Evolutionary conservation across 2,888 invertebrate species (phyloP).

Genomic region (Hymenopus coronatus): DNA sequence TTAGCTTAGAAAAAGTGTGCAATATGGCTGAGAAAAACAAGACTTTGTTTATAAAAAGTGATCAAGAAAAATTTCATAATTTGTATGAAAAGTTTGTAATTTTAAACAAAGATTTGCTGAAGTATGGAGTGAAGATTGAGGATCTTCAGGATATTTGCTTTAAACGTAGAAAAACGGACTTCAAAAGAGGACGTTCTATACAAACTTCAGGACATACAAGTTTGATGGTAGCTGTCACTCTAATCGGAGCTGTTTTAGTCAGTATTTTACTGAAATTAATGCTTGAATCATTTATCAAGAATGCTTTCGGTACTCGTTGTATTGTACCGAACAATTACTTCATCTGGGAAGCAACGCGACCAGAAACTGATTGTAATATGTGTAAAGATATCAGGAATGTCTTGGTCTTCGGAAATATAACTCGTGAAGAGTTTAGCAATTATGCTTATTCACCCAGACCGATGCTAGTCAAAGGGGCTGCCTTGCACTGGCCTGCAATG

Average conservation of each 20-base stretch:
- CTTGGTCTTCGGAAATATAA: constrained; percentile 65
- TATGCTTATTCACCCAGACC: constrained; percentile 79
- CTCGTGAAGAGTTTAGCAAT: constrained; percentile 63
- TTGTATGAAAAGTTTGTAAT: constrained; percentile 31
- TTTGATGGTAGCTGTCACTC: constrained; percentile 11
- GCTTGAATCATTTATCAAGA: constrained; percentile 40
- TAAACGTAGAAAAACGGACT: constrained; percentile 8
- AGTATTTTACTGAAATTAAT: constrained; percentile 39
- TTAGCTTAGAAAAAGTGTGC: background rate
- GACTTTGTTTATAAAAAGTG: background rate
- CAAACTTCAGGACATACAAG: background rate
- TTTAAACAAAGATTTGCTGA: constrained; percentile 33
- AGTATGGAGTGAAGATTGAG: constrained; percentile 30
- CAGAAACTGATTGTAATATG: constrained; percentile 76
- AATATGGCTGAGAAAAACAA: constrained; percentile 30
- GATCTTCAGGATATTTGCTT: constrained; percentile 32
- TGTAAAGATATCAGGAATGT: constrained; percentile 68
- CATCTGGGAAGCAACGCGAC: constrained; percentile 83
- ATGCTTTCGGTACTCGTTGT: constrained; percentile 59
- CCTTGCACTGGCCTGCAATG: constrained; percentile 73
- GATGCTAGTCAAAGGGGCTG: constrained; percentile 73
- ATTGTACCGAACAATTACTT: constrained; percentile 79
- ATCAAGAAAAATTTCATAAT: constrained; percentile 17
- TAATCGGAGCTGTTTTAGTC: constrained; percentile 36
- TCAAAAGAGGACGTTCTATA: background rate